Evolutionary conservation across 2,888 invertebrate genomes (phyloP), one percentile per base, ranked within the genome.

Genomic region (Drosophila neotestacea): DNA sequence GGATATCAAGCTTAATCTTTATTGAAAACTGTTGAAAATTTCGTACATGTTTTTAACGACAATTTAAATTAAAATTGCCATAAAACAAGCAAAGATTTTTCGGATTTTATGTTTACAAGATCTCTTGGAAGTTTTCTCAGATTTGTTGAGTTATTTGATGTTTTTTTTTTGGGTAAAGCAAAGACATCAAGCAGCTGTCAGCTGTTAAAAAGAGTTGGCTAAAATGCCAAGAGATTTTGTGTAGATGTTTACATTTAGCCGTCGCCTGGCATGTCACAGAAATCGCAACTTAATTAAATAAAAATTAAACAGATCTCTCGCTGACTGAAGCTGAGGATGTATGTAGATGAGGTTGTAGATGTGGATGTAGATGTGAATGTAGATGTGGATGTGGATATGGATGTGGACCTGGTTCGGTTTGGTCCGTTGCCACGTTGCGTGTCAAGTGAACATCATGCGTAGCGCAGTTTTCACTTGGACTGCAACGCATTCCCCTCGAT

Each of bases 391-490:
- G n/a, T n/a, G 22, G 32, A 6, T 30, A 16, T 50, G 11, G 63
- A 10, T 70, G 64, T 32, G 56, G 50, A 36, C 39, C 39, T 36
- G 74, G 7, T 34, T 60, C 50, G 38, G 38, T 16, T 39, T 38
- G 59, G 70, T 41, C 54, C 55, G 61, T 77, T 62, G 71, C 66
- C 77, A 77, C 81, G 79, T 90, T 90, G 90, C 90, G 91, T 90
- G 90, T 91, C 91, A 90, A 87, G 67, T 83, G 88, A 89, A 91
- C 91, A 91, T 90, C 91, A 91, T 85, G 85, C 89, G 90, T 87
- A 88, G 89, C 86, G 76, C 77, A 89, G 72, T 70, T 74, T 77
- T 70, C 73, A 56, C 64, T 72, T 61, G 64, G 63, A 64, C 58
- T 59, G 63, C 34, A 27, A 38, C 41, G 22, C 28, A 22, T 28